phyloP scores from a whole-genome alignment of 2,888 invertebrate species.

The Agrotis ipsilon region DNA sequence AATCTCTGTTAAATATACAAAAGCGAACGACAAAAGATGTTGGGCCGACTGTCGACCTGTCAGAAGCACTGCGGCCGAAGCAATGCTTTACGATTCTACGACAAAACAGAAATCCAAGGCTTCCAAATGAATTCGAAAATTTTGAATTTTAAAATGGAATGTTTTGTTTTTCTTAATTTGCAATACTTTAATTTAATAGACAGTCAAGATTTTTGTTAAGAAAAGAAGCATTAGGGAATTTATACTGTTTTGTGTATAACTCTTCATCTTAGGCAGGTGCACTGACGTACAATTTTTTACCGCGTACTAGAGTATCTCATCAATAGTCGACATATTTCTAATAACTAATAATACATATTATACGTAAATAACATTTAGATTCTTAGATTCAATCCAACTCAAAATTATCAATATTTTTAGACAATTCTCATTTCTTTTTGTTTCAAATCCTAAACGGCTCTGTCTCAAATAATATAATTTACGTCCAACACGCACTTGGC shows the following conservation, averaged over 20 bases:
- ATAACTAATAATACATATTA: too few species aligned
- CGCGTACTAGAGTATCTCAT: too few species aligned
- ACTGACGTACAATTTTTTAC: too few species aligned
- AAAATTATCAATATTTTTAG: not conserved
- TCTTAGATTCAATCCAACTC: too few species aligned
- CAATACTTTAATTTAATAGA: not conserved
- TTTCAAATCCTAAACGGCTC: constrained; percentile 3
- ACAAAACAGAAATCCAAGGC: constrained; percentile 35
- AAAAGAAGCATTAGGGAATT: too few species aligned
- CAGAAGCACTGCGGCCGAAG: constrained; percentile 53
- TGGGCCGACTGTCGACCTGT: constrained; percentile 42
- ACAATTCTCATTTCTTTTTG: not conserved
- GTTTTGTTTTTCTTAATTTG: not conserved
- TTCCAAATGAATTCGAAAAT: constrained; percentile 26
- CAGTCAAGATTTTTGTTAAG: too few species aligned
- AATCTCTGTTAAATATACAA: constrained; percentile 53
- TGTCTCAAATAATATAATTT: constrained; percentile 39
- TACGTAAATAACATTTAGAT: too few species aligned
- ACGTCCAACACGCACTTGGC: constrained; percentile 28
- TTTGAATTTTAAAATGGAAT: constrained; percentile 12
- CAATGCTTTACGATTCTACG: constrained; percentile 43
- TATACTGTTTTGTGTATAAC: too few species aligned
- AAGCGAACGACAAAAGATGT: constrained; percentile 52
- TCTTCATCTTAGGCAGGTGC: too few species aligned
- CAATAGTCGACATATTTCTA: too few species aligned